Evolutionary conservation across 2,888 invertebrate species (phyloP), one percentile per base, ranked within the genome.

Genomic region (Mythimna impura): DNA sequence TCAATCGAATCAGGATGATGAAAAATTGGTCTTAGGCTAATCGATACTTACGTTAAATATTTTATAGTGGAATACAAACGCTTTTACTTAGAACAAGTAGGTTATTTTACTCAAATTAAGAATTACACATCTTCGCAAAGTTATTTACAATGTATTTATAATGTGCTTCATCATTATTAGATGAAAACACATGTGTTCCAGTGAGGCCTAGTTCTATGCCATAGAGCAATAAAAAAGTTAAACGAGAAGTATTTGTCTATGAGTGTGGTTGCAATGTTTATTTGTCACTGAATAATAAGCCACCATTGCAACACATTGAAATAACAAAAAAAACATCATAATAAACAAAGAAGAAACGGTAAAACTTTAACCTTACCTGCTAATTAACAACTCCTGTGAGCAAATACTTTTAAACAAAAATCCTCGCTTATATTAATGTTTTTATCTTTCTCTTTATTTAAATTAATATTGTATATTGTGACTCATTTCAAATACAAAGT

Each of bases 281-380:
- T 61, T 34, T 64, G 67, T 34, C 71, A 81, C 62, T 66, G 60
- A 71, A 78, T 66, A 62, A 22, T 62, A 81, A 71, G 64, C 70
- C 71, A 65, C 73, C 74, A 70, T 87, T 73, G 80, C 78, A 81
- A 86, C 82, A 75, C 40, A 73, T 67, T 66, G 55, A 72, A 73
- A 67, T 76, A 81, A 86, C 69, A 79, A 77, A 73, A 77, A 73
- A 73, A 84, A 74, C 73, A 66, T 71, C 50, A 65, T 73, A 73
- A 84, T 86, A 86, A 85, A 84, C 81, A 83, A 87, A 84, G 86
- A 85, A 84, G 86, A 86, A 79, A 85, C 82, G 71, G 86, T 88
- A 90, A 91, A 91, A 92, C 90, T 91, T 91, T 90, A 87, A 91
- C 87, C 93, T 93, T 93, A 93, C 78, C 80, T 74, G 85, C 93